These are phyloP conservation scores for Procavia capensis DNA, from an alignment of 2,113 vertebrate genomes.

Conservation along the genomic window DNA sequence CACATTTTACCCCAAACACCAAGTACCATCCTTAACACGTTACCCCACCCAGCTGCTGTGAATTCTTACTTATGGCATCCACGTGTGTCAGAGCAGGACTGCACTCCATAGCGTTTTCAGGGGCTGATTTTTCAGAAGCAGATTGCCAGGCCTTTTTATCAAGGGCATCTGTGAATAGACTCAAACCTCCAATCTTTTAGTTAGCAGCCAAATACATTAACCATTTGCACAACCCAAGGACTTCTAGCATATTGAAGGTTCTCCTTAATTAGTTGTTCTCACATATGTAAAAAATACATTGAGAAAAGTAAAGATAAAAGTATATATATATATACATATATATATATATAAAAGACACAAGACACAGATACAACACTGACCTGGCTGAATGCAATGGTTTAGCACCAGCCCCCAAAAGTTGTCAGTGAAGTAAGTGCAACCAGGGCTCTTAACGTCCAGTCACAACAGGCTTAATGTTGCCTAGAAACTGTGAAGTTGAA, in stretches of 20 bases:
- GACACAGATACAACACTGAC: not conserved
- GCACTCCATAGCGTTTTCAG: not conserved
- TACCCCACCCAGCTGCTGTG: not conserved
- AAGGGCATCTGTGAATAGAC: not conserved
- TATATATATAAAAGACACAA: too few relatives aligned
- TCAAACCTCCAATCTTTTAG: not conserved
- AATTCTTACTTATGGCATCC: not conserved
- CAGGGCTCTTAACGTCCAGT: not conserved
- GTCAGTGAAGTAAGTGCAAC: not conserved
- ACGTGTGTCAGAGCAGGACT: not conserved
- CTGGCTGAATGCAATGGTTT: not conserved
- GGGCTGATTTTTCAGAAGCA: not conserved
- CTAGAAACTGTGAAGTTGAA: not conserved
- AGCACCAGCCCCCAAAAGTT: not conserved
- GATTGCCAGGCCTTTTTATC: not conserved
- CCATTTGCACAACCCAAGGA: not conserved
- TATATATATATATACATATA: too few relatives aligned
- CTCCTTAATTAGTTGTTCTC: not conserved
- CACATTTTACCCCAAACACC: not conserved
- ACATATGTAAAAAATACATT: slow-evolving; percentile 13
- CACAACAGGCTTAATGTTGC: not conserved
- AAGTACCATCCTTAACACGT: not conserved
- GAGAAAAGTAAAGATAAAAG: too few relatives aligned
- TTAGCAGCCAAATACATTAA: not conserved
- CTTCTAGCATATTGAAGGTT: not conserved